phyloP scores from a whole-genome alignment of 35 echinoderm and acorn worm species.

The Holothuria glaberrima region DNA sequence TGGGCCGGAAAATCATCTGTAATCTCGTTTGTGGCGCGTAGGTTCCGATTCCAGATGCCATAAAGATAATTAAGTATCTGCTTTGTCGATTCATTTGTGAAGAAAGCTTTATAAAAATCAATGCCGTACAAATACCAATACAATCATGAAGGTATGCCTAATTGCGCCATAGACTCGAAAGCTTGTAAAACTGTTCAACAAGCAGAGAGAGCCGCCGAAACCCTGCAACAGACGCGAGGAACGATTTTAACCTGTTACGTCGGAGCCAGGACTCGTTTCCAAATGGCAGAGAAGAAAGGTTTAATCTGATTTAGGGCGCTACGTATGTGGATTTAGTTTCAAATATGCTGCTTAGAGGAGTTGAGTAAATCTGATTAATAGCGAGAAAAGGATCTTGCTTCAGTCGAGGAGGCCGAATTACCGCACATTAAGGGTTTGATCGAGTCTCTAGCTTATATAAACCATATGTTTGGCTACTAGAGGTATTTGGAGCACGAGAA shows the following conservation, averaged over 20 bases:
- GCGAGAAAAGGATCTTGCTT: slow-evolving; percentile 28
- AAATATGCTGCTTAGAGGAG: slow-evolving; percentile 45
- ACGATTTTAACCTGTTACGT: slow-evolving; percentile 53
- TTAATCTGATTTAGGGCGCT: slow-evolving; percentile 40
- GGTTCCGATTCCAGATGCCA: slow-evolving; percentile 35
- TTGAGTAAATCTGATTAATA: slow-evolving; percentile 47
- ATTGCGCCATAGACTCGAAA: slow-evolving; percentile 7
- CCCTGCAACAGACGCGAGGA: background rate
- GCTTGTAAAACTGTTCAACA: slow-evolving; percentile 43
- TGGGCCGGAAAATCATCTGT: slow-evolving; percentile 35
- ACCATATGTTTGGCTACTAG: slow-evolving; percentile 44
- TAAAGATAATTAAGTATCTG: slow-evolving; percentile 55
- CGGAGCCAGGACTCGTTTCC: slow-evolving; percentile 14
- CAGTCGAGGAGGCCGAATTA: slow-evolving; percentile 43
- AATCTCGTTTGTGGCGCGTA: slow-evolving; percentile 42
- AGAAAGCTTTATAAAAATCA: slow-evolving; percentile 46
- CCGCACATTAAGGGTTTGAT: slow-evolving; percentile 47
- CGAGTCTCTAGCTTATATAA: slow-evolving; percentile 22
- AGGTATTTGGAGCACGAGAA: background rate
- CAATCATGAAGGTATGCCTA: slow-evolving; percentile 30
- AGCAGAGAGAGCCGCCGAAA: background rate
- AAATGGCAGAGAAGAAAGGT: slow-evolving; percentile 41
- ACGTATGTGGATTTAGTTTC: slow-evolving; percentile 51
- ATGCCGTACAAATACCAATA: slow-evolving; percentile 36
- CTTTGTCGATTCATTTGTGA: slow-evolving; percentile 22